Evolutionary conservation across 2,888 invertebrate species (phyloP).

Genomic region (Capitulum mitella): DNA sequence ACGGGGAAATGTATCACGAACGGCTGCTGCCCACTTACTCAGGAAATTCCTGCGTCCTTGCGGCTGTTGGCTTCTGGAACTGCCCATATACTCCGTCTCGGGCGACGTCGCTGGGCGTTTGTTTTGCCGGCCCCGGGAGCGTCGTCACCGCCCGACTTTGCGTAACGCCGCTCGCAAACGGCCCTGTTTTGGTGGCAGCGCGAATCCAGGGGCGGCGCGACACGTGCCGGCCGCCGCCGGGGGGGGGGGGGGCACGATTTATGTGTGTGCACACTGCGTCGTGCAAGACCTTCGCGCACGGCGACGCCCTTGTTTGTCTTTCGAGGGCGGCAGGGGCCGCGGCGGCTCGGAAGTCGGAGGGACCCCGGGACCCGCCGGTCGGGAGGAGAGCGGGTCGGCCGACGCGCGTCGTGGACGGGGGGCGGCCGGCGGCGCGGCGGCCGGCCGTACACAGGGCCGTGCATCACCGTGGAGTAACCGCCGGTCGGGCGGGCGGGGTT

Average conservation of each 20-base stretch:
- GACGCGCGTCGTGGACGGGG: not conserved
- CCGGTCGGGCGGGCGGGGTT: too few relatives aligned
- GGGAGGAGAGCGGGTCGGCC: not conserved
- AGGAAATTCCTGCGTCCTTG: too few relatives aligned
- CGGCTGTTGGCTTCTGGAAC: too few relatives aligned
- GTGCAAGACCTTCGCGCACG: too few relatives aligned
- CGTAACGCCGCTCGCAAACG: not conserved
- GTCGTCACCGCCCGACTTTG: too few relatives aligned
- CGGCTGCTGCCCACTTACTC: too few relatives aligned
- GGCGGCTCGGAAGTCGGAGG: not conserved
- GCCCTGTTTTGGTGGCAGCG: not conserved
- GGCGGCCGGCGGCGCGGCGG: conserved; percentile 47
- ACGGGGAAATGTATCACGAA: too few relatives aligned
- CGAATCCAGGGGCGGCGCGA: not conserved
- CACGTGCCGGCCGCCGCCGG: not conserved
- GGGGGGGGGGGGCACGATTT: not conserved
- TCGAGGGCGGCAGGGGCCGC: too few relatives aligned
- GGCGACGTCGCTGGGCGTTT: too few relatives aligned
- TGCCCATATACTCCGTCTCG: too few relatives aligned
- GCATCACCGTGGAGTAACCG: not conserved
- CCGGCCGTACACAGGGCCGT: conserved; percentile 16
- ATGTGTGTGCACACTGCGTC: not conserved
- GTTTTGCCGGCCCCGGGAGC: too few relatives aligned
- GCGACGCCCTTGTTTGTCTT: not conserved
- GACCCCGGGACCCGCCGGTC: not conserved